Conservation (phyloP, 1,140 invertebrate species). For the Marisa cornuarietis region DNA sequence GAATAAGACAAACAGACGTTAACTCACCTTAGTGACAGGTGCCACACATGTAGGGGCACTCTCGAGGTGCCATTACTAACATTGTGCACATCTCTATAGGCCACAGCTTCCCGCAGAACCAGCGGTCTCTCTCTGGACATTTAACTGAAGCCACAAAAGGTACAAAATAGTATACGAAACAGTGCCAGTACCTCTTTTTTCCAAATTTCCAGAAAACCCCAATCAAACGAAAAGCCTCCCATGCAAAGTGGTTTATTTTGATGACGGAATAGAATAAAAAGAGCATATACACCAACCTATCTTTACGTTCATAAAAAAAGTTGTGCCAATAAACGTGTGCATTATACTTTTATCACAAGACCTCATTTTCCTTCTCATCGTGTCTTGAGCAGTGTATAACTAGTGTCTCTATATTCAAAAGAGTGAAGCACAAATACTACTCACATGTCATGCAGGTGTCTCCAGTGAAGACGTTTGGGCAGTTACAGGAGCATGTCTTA, state of each 20-base stretch:
- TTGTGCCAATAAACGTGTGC: too few relatives aligned
- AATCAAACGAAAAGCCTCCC: too few relatives aligned
- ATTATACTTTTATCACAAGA: too few relatives aligned
- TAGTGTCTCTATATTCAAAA: neutral
- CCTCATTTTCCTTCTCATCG: too few relatives aligned
- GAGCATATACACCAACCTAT: too few relatives aligned
- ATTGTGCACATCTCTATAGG: neutral
- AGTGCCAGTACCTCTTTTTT: neutral
- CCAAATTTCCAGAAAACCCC: neutral
- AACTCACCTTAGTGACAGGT: neutral
- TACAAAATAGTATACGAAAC: neutral
- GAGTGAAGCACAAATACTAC: neutral
- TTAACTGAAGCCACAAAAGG: neutral
- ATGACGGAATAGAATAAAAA: too few relatives aligned
- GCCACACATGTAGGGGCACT: constrained; percentile 13
- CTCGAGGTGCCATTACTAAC: neutral
- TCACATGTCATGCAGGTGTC: neutral
- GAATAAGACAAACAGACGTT: neutral
- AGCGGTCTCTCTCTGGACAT: neutral
- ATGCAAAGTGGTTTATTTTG: too few relatives aligned
- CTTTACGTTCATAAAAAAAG: too few relatives aligned
- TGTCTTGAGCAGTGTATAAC: neutral
- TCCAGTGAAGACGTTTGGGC: neutral
- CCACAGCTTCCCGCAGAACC: neutral
- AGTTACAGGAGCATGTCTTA: neutral